Evolutionary conservation across 2,113 vertebrate genomes (phyloP).

Genomic region (Eurystomus gularis): DNA sequence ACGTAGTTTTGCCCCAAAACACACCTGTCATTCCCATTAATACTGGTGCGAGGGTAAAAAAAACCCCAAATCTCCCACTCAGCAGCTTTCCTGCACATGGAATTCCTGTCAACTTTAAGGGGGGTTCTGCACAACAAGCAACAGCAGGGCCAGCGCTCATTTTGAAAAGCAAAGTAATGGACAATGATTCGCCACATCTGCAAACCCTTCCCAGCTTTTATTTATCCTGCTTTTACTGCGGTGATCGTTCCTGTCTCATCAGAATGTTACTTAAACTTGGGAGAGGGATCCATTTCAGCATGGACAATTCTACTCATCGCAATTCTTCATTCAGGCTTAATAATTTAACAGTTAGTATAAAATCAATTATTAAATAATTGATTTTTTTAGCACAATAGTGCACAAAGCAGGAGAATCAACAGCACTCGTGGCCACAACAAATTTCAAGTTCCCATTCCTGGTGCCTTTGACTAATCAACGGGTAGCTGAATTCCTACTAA

Average conservation of each 20-base stretch:
- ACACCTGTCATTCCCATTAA: not conserved
- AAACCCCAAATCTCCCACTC: not conserved
- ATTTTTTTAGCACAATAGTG: slow-evolving; percentile 61
- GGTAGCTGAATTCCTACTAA: slow-evolving; percentile 53
- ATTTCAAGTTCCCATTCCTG: slow-evolving; percentile 60
- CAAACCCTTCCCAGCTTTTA: slow-evolving; percentile 48
- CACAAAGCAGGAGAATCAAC: slow-evolving; percentile 60
- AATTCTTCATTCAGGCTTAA: slow-evolving; percentile 74
- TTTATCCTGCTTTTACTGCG: slow-evolving; percentile 57
- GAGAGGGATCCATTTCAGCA: slow-evolving; percentile 59
- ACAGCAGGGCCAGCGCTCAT: not conserved
- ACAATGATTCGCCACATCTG: slow-evolving; percentile 19
- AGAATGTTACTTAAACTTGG: slow-evolving; percentile 51
- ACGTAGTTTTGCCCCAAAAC: not conserved
- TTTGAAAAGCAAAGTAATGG: slow-evolving; percentile 42
- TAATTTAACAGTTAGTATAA: slow-evolving; percentile 69
- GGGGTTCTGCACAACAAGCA: not conserved
- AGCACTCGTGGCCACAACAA: slow-evolving; percentile 50
- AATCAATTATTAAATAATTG: slow-evolving; percentile 73
- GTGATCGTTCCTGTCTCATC: slow-evolving; percentile 49
- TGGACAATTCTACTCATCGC: slow-evolving; percentile 59
- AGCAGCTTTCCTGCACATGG: not conserved
- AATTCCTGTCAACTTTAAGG: not conserved
- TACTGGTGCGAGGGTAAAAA: not conserved
- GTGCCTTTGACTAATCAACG: slow-evolving; percentile 52